Conservation (phyloP, 2,113 vertebrate genomes). For the Myiagra hebetior region DNA sequence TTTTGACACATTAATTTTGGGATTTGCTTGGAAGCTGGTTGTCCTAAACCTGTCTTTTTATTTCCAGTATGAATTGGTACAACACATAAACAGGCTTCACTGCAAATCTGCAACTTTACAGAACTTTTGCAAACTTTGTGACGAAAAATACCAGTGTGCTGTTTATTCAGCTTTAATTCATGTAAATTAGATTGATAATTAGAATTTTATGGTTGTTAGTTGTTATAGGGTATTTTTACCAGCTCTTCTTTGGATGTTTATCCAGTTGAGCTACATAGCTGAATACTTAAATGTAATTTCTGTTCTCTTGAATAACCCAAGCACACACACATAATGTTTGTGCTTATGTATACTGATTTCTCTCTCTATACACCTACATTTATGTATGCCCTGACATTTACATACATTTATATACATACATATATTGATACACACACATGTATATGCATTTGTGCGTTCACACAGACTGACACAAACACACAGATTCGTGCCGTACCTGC, state of each 20-base stretch:
- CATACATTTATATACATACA: neutral
- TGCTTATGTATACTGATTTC: neutral
- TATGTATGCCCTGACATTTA: neutral
- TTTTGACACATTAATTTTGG: neutral
- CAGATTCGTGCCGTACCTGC: neutral
- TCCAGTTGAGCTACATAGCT: neutral
- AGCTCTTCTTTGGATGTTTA: neutral
- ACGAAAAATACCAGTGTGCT: neutral
- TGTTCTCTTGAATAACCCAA: neutral
- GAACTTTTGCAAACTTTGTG: neutral
- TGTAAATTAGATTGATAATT: neutral
- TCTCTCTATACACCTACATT: neutral
- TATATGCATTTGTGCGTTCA: neutral
- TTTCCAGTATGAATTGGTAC: neutral
- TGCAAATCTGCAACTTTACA: neutral
- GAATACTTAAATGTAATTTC: neutral
- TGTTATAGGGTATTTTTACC: neutral
- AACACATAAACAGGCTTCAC: neutral
- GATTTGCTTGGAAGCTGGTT: neutral
- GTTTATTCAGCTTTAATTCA: neutral
- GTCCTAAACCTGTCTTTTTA: neutral
- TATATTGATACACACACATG: accelerated
- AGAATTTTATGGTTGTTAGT: neutral
- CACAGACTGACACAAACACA: neutral
- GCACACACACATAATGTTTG: neutral